A percentile compares a stretch with the other conserved stretches of the same genome.
phyloP scores from a whole-genome alignment of 2,888 invertebrate genomes.

The Cyclophora punctaria region DNA sequence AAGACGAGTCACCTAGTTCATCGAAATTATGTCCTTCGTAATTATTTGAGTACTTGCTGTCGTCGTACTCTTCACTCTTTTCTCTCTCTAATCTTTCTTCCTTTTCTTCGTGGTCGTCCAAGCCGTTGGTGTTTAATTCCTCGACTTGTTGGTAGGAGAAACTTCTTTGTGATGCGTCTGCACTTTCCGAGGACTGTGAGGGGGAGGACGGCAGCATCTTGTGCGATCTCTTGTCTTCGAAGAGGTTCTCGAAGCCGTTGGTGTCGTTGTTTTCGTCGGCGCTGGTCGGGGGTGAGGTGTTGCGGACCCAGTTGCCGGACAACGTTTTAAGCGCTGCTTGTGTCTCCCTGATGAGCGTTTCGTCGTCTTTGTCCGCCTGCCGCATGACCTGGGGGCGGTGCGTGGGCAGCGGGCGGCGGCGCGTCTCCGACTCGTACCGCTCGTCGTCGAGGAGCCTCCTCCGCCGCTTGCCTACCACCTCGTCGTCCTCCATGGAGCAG shows the following conservation, averaged over 20 bases:
- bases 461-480: conserved; percentile 52
- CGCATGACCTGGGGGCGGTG: conserved; percentile 55
- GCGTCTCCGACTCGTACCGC: conserved; percentile 40
- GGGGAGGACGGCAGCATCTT: conserved; percentile 79
- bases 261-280: conserved; percentile 83
- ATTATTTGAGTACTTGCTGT: conserved; percentile 72
- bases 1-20: conserved; percentile 84
- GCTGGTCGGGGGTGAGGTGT: conserved; percentile 78
- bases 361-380: conserved; percentile 79
- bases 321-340: conserved; percentile 90
- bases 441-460: conserved; percentile 69
- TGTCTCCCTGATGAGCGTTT: conserved; percentile 89
- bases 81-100: conserved; percentile 45
- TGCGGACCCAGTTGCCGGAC: conserved; percentile 89
- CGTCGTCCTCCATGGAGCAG: conserved; percentile 67
- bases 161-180: conserved; percentile 79
- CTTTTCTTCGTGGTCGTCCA: conserved; percentile 36
- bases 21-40: conserved; percentile 85
- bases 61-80: conserved; percentile 56
- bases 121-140: conserved; percentile 39
- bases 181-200: conserved; percentile 76
- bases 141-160: conserved; percentile 64
- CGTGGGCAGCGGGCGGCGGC: conserved; percentile 39
- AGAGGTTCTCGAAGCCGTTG: conserved; percentile 88
- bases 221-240: conserved; percentile 85